Percentiles rank a stretch among this genome's conserved stretches.
These are phyloP conservation scores for Heptranchias perlo DNA, from an alignment of 2,113 vertebrate species.

Conservation along the genomic window DNA sequence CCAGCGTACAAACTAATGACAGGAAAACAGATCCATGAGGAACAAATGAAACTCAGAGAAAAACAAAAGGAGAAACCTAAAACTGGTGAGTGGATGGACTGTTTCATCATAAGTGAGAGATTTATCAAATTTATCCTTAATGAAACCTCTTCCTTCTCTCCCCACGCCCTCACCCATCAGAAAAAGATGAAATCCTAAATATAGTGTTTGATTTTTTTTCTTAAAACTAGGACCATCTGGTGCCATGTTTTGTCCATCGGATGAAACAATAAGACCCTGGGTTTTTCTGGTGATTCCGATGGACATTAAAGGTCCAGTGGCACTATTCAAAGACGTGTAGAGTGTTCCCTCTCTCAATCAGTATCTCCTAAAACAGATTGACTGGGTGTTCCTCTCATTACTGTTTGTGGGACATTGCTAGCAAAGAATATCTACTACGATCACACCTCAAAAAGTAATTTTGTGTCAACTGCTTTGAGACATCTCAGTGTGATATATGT, in stretches of 20 bases:
- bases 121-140: neutral
- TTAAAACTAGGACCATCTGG: neutral
- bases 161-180: neutral
- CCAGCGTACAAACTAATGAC: slow-evolving; percentile 80
- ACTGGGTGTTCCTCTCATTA: no score
- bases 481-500: no score
- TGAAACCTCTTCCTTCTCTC: neutral
- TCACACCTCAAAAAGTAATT: neutral
- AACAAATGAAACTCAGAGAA: slow-evolving; percentile 67
- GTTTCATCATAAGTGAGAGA: neutral
- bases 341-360: neutral
- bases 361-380: no score
- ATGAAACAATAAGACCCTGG: neutral
- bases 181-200: neutral
- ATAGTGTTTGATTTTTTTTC: neutral
- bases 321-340: neutral
- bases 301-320: neutral
- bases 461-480: no score
- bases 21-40: slow-evolving; percentile 75
- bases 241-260: neutral
- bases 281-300: neutral
- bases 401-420: no score
- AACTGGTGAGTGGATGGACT: slow-evolving; percentile 53
- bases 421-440: no score
- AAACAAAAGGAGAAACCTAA: slow-evolving; percentile 59